Evolutionary conservation across 2,113 vertebrate genomes (phyloP), one percentile per base, ranked within the genome.

Genomic region (Oncorhynchus masou): DNA sequence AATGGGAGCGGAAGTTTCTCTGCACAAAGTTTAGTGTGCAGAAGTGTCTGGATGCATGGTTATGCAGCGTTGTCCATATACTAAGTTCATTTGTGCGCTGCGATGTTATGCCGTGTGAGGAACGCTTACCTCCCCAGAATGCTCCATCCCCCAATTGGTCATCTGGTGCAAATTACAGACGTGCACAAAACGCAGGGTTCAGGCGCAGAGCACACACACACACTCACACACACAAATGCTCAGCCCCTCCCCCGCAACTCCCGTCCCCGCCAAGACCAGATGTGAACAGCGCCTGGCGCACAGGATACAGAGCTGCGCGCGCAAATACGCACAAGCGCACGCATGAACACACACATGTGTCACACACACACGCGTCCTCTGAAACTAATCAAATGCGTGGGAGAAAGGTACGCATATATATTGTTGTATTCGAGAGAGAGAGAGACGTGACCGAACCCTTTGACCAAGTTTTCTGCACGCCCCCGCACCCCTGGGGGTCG

Each of bases 141-240:
- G 68, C 82, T 88, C 75, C 88, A 86, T 86, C 88, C 91, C 89
- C 88, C 86, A 84, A 92, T 84, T 88, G 92, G 90, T 92, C 92
- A 93, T 93, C 92, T 94, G 91, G 85, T 86, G 93, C 81, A 87
- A 80, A 94, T 93, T 92, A 94, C 86, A 86, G 76, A 80, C 78
- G 25, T 81, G 75, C 66, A 45, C 67, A 75, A 72, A 78, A 75
- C 77, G 31, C 68, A 73, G 64, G 70, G 77, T 83, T 83, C 81
- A 84, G 71, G 54, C 69, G 25, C 71, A 13, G 79, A 20, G 65
- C 71, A 34, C 84, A 79, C 83, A 76, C 84, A 79, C 83, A 75
- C 80, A 73, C 80, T 74, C 75, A 80, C 75, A 82, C 80, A 84
- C 79, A 79, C 79, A 72, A 79, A 65, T 75, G 74, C 80, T 48